Evolutionary conservation across 2,113 vertebrate species (phyloP), one percentile per base, ranked within the genome.

Genomic region (Dicentrarchus labrax): DNA sequence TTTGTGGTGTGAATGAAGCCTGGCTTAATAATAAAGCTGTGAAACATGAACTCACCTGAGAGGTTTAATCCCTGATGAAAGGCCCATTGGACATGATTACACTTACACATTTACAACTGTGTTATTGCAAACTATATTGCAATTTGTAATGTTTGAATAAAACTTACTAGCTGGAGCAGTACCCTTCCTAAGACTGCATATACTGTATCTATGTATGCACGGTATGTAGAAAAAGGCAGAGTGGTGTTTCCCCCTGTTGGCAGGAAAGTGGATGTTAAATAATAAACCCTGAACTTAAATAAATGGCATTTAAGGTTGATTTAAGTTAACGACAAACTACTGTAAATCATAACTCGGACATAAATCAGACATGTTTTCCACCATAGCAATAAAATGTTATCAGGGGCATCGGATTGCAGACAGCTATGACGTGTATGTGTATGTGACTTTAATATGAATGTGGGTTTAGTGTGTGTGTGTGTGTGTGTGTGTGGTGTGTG

Each of bases 231-330:
- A 13, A 45, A 71, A 7, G n/a, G 11, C 43, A 67, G 62, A 45
- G 53, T 71, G 47, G 30, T 87, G 90, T 89, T 84, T 90, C 89
- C 90, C 77, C 87, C 84, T 94, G 83, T 90, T 92, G 90, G 92
- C 75, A 72, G 76, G 70, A 72, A 80, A 80, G 70, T 62, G 51
- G 61, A 84, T 12, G 16, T 76, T 83, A 90, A 84, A 80, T 50
- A 45, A 7, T 38, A 16, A 61, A 80, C 19, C 48, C 4, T 76
- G 13, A 76, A 53, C 39, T 45, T 19, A 71, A 69, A n/a, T 16
- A 45, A 30, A 53, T 6, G 51, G 39, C 65, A 67, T 71, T 47
- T 22, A 65, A 22, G 21, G 22, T 62, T 65, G 30, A 78, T 65
- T 70, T 61, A 64, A 76, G 12, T 38, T 72, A 72, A 78, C 38